These are phyloP conservation scores for Dynastes grantii DNA, from an alignment of 2,888 invertebrate species.

Conservation along the genomic window DNA sequence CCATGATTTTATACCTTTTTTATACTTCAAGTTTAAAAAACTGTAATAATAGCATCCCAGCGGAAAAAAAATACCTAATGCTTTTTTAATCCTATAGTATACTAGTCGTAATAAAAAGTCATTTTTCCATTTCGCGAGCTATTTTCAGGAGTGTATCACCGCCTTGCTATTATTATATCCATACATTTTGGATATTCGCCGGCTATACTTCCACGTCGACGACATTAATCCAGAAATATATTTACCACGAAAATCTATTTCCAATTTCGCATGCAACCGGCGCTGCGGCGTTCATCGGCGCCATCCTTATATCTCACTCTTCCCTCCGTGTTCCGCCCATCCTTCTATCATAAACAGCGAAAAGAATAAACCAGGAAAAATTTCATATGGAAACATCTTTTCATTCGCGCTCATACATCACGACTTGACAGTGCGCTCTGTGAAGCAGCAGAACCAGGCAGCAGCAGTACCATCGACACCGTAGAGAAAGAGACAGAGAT, in stretches of 20 bases:
- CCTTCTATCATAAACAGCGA: constrained; percentile 42
- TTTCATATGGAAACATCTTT: constrained; percentile 46
- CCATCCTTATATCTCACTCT: constrained; percentile 24
- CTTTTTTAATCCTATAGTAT: neutral
- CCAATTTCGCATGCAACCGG: constrained; percentile 43
- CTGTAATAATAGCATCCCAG: no score
- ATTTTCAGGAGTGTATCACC: constrained; percentile 21
- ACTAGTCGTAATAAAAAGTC: neutral
- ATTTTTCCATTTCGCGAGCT: constrained; percentile 11
- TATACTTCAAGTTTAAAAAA: no score
- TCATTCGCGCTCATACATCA: constrained; percentile 45
- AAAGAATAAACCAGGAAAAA: constrained; percentile 42
- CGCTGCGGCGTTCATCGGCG: constrained; percentile 34
- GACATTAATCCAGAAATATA: constrained; percentile 46
- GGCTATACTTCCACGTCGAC: constrained; percentile 23
- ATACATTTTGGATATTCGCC: constrained; percentile 30
- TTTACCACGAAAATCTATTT: constrained; percentile 47
- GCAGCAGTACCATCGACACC: neutral
- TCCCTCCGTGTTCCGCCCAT: neutral
- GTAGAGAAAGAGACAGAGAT: neutral
- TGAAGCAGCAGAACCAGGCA: constrained; percentile 11
- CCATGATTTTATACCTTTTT: no score
- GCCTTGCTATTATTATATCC: constrained; percentile 28
- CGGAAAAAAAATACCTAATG: neutral
- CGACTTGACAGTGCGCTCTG: constrained; percentile 30